Base-by-base conservation (phyloP, 2,113 vertebrate species). In the Ceyx cyanopectus region DNA sequence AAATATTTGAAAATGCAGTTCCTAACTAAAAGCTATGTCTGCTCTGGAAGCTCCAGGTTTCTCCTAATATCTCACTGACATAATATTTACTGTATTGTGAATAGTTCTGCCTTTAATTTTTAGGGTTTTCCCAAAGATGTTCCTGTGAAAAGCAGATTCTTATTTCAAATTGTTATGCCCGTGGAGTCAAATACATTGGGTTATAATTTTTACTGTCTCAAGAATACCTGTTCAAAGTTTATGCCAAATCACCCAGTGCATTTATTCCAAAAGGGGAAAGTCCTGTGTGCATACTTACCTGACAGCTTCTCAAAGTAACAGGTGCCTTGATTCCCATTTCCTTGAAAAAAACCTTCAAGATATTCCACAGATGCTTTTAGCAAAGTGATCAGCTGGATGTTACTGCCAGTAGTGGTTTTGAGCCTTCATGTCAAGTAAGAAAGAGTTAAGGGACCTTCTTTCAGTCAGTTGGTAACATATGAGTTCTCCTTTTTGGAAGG, bases 101-200 rank as follows among this genome's bases (percentile, higher is more conserved):
- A 32, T 32, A 82, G 34, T 60, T 89, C 67, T 61, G 54, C 48
- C 57, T 2, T 37, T 74, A 10, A 7, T 81, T 69, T 83, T 51
- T 45, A 68, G 27, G 12, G 18, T 84, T 89, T 74, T 51, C 74
- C 74, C 57, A 17, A 79, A 53, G 46, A n/a, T n/a, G 43, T 76
- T 81, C 60, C 24, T 83, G 53, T n/a, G 68, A 86, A 86, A 87
- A 86, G 46, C 50, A 83, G 20, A 22, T 72, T 93, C 60, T 68
- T 68, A 32, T 53, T 93, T 85, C 45, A 51, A 56, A 23, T 37
- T 72, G 19, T 65, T 58, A 22, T 57, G 85, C 27, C 16, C 26
- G 8, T 32, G 70, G 26, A 70, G 58, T 56, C 50, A 67, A 12
- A 56, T 18, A 18, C 20, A 13, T 30, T 46, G 21, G 8, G 26